phyloP scores from a whole-genome alignment of 1,140 invertebrate genomes.

The Meloidogyne hapla region DNA sequence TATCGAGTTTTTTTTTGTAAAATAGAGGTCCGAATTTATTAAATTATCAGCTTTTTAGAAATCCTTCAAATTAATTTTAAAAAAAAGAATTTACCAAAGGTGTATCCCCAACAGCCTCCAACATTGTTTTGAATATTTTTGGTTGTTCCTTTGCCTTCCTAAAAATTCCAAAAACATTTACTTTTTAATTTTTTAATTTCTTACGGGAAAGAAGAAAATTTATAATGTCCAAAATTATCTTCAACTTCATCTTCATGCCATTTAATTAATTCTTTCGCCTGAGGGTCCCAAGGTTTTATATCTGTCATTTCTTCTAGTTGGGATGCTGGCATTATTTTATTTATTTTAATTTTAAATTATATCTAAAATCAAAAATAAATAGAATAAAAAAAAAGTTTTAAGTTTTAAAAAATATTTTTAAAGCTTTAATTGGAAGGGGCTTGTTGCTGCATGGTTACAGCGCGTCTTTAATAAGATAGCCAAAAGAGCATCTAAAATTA shows the following conservation, averaged over 20 bases:
- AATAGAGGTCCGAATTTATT: too few species aligned
- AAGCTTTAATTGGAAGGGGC: too few species aligned
- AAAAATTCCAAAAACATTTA: constrained; percentile 16
- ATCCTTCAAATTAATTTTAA: too few species aligned
- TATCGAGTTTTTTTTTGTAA: too few species aligned
- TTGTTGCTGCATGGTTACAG: too few species aligned
- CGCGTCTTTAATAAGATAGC: too few species aligned
- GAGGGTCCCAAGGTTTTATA: constrained; percentile 20
- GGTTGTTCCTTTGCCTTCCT: constrained; percentile 14
- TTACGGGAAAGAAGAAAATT: constrained; percentile 41
- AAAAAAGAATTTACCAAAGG: constrained; percentile 72
- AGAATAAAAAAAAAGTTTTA: background rate
- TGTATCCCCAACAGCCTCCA: constrained; percentile 85
- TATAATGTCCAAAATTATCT: constrained; percentile 41
- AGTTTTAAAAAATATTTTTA: too few species aligned
- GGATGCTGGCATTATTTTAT: background rate
- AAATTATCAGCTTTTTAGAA: too few species aligned
- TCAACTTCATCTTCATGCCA: constrained; percentile 46
- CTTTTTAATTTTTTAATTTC: background rate
- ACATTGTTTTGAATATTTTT: constrained; percentile 75
- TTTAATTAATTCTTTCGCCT: constrained; percentile 30
- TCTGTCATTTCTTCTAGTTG: constrained; percentile 2
- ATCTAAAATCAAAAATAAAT: background rate
- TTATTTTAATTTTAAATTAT: background rate
- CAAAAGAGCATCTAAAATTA: too few species aligned